phyloP scores from a whole-genome alignment of 1,140 invertebrate species.

The Drosophila micromelanica region DNA sequence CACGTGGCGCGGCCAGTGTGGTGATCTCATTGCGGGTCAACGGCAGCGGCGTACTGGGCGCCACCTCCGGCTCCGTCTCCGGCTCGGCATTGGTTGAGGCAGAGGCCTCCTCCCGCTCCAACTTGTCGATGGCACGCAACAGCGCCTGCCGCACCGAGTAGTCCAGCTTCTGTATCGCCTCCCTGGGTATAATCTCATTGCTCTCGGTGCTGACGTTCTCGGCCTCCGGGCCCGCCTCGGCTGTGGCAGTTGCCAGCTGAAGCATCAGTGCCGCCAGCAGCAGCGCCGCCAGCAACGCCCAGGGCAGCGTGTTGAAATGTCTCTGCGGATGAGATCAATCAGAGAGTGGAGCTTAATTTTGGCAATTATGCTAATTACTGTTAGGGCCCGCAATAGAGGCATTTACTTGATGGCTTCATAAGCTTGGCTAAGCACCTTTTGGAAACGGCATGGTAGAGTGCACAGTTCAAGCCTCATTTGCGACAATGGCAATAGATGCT shows the following conservation, averaged over 20 bases:
- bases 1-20: constrained; percentile 54
- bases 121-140: constrained; percentile 88
- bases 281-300: constrained; percentile 59
- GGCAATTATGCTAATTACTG: constrained; percentile 23
- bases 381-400: constrained; percentile 37
- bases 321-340: constrained; percentile 39
- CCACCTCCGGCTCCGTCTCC: constrained; percentile 17
- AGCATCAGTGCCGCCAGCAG: constrained; percentile 59
- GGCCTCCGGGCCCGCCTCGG: constrained; percentile 82
- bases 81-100: constrained; percentile 65
- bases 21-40: constrained; percentile 31
- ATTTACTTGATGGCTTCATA: constrained; percentile 62
- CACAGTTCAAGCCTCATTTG: constrained; percentile 64
- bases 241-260: constrained; percentile 46
- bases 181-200: constrained; percentile 84
- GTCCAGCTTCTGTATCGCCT: constrained; percentile 87
- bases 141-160: constrained; percentile 89
- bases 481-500: constrained; percentile 40
- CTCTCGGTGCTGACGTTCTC: constrained; percentile 84
- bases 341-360: constrained; percentile 9
- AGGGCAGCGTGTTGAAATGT: constrained; percentile 64
- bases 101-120: constrained; percentile 86
- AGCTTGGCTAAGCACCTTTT: constrained; percentile 17
- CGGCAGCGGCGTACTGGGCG: constrained; percentile 22
- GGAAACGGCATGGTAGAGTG: constrained; percentile 10